These are phyloP conservation scores for Trachops cirrhosus DNA, from an alignment of 2,797 vertebrate species.

Conservation along the genomic window DNA sequence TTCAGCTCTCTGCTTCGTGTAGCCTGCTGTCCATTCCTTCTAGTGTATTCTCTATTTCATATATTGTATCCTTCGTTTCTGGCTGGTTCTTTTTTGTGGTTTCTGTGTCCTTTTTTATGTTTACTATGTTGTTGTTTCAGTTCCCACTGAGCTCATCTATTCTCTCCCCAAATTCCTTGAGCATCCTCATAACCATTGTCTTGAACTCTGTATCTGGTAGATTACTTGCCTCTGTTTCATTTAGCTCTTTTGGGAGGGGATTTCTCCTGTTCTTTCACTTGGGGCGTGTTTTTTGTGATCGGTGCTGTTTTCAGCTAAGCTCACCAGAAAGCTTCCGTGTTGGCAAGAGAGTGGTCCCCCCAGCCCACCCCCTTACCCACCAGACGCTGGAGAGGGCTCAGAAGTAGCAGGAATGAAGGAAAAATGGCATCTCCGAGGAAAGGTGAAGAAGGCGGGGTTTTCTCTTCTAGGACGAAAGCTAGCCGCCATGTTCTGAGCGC, in stretches of 20 bases:
- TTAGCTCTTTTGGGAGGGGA: neutral
- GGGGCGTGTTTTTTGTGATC: neutral
- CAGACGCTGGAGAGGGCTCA: neutral
- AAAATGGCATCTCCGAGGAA: neutral
- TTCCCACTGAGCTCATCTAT: neutral
- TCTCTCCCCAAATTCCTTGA: neutral
- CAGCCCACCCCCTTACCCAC: neutral
- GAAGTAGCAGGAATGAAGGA: neutral
- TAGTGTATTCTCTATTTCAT: neutral
- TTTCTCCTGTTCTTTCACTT: neutral
- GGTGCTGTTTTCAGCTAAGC: constrained; percentile 57
- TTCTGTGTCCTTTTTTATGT: neutral
- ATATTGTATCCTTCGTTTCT: neutral
- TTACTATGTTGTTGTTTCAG: neutral
- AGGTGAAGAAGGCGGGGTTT: neutral
- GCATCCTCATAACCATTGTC: neutral
- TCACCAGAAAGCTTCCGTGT: constrained; percentile 13
- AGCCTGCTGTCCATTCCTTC: neutral
- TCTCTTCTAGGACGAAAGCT: neutral
- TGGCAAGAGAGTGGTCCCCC: constrained; percentile 47
- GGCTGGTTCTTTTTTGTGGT: neutral
- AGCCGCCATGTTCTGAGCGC: neutral
- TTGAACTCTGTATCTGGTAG: neutral
- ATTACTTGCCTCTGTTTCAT: neutral
- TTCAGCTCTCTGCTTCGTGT: neutral